phyloP scores from a whole-genome alignment of 2,888 invertebrate genomes.

The Drosophila infuscata region DNA sequence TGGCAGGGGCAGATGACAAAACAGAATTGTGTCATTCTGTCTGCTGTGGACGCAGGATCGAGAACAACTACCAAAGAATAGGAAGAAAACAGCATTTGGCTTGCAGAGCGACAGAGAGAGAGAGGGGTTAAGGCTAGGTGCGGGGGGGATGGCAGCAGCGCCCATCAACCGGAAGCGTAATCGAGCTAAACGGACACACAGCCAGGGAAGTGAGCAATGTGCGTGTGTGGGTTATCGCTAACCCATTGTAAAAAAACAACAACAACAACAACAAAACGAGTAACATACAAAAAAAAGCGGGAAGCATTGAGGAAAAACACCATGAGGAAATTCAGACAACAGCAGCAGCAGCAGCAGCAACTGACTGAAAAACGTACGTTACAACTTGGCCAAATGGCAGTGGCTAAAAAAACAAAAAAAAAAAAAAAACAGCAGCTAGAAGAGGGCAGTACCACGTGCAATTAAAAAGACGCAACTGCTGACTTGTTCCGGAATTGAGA shows the following conservation, averaged over 20 bases:
- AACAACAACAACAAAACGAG: constrained; percentile 9
- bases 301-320: constrained; percentile 74
- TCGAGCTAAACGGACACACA: constrained; percentile 75
- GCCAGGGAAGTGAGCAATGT: constrained; percentile 72
- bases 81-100: constrained; percentile 48
- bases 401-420: constrained; percentile 14
- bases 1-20: constrained; percentile 76
- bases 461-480: constrained; percentile 46
- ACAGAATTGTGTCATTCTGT: constrained; percentile 78
- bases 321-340: constrained; percentile 65
- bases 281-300: constrained; percentile 60
- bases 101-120: not conserved
- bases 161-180: constrained; percentile 78
- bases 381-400: constrained; percentile 57
- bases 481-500: constrained; percentile 18
- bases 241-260: constrained; percentile 45
- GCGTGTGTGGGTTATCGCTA: constrained; percentile 66
- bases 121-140: constrained; percentile 12
- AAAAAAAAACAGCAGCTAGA: constrained; percentile 34
- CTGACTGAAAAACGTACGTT: constrained; percentile 52
- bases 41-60: constrained; percentile 68
- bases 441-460: constrained; percentile 33
- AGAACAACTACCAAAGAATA: constrained; percentile 32
- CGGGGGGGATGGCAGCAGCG: constrained; percentile 7
- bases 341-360: constrained; percentile 35